These are phyloP conservation scores for Clostera curtula DNA, from an alignment of 2,888 invertebrate genomes.

Conservation along the genomic window DNA sequence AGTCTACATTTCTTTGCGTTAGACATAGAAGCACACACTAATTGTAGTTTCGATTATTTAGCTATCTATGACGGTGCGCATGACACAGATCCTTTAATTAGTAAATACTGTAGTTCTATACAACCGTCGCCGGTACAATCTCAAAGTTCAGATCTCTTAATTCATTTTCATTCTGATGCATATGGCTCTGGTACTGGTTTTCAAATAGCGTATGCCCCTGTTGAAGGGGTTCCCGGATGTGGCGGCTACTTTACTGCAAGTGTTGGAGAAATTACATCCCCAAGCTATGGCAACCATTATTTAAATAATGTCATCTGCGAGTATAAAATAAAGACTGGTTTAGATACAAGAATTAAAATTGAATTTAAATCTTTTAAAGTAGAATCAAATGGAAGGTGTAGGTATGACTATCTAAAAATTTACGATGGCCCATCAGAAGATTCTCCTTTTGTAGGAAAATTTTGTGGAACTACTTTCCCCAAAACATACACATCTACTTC, in stretches of 20 bases:
- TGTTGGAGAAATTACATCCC: constrained; percentile 79
- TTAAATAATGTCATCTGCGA: constrained; percentile 80
- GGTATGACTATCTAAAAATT: constrained; percentile 78
- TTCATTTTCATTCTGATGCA: constrained; percentile 80
- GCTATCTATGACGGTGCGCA: constrained; percentile 76
- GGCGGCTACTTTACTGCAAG: constrained; percentile 82
- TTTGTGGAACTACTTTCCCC: constrained; percentile 82
- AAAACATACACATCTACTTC: constrained; percentile 74
- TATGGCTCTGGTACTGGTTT: constrained; percentile 84
- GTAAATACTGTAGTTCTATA: constrained; percentile 85
- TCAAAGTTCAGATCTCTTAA: constrained; percentile 77
- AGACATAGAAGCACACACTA: no score
- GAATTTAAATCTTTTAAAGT: constrained; percentile 80
- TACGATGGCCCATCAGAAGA: constrained; percentile 76
- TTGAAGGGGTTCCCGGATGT: constrained; percentile 87
- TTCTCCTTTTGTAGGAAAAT: constrained; percentile 80
- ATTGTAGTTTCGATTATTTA: no score
- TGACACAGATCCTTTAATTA: constrained; percentile 63
- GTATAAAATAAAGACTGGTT: constrained; percentile 83
- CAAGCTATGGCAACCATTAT: constrained; percentile 73
- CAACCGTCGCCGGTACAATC: constrained; percentile 83
- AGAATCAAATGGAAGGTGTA: constrained; percentile 75
- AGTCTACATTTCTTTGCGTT: no score
- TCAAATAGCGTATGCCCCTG: constrained; percentile 83
- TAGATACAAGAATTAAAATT: no score